Base-by-base conservation (phyloP, 2,797 vertebrate genomes). In the Lepilemur septentrionalis region DNA sequence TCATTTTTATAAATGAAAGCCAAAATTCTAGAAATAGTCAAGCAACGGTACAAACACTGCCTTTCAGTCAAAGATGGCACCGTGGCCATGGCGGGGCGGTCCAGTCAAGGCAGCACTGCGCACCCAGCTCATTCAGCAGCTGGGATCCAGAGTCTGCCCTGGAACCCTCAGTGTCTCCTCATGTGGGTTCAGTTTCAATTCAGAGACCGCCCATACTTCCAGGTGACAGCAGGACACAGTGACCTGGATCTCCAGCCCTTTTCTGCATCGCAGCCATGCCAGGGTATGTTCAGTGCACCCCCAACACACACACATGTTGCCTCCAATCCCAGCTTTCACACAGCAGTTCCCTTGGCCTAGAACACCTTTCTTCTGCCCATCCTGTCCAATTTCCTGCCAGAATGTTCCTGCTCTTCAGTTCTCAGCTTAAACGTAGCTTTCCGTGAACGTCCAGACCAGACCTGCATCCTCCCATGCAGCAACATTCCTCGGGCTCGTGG, bases 31-130 rank as follows among this genome's bases (percentile, higher is more conserved):
- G 81, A 93, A 85, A 59, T 17, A 43, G 2, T 30, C 32, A 86
- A 82, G 69, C 57, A 84, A 59, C 18, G 32, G 46, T n/a, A 32
- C n/a, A 61, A 91, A 55, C 2, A 55, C 8, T 79, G 35, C 28
- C 14, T 38, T 91, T 83, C 23, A 23, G 25, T 52, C 23, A 84
- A 80, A 86, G 52, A n/a, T 0, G 52, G 43, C 12, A 41, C 75
- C 25, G 3, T 8, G 9, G 57, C 4, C 41, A 23, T 1, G 4
- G 41, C 0, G 32, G 32, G 82, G 25, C 0, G 0, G 5, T 79
- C 35, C 32, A 13, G 13, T 76, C 69, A 65, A 72, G 76, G 52
- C 11, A 32, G 0, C 1, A 10, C 15, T 18, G 41, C 41, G 23
- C 6, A 4, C 38, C 20, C 1, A 5, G 32, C 6, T 92, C 43